Percentiles rank a stretch among this genome's conserved stretches.
These are phyloP conservation scores for Galemys pyrenaicus DNA, from an alignment of 2,113 vertebrate species.

Conservation along the genomic window DNA sequence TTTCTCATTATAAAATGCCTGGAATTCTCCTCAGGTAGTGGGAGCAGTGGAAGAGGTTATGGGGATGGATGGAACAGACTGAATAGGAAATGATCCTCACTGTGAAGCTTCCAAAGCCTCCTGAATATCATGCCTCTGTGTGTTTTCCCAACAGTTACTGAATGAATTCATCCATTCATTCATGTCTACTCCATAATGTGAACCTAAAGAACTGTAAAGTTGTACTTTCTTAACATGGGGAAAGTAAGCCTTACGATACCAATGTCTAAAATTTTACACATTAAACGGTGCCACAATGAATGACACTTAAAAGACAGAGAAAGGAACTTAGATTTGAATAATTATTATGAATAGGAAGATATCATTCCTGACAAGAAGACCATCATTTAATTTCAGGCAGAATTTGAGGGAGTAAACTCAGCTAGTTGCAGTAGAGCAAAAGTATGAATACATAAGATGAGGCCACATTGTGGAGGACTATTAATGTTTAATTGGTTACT, in stretches of 20 bases:
- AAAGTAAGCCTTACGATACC: background rate
- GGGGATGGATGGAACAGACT: background rate
- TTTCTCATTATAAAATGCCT: background rate
- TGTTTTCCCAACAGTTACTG: background rate
- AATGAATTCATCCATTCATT: background rate
- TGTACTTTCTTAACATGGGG: background rate
- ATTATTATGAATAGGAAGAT: background rate
- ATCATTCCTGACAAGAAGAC: background rate
- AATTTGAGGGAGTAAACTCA: background rate
- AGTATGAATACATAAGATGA: background rate
- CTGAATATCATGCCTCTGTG: background rate
- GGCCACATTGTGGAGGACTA: background rate
- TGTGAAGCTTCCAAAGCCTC: background rate
- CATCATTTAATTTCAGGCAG: conserved; percentile 15
- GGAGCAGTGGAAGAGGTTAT: background rate
- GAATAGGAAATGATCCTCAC: background rate
- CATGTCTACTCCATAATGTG: background rate
- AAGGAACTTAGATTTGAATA: conserved; percentile 19
- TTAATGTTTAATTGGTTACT: background rate
- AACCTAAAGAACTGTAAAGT: background rate
- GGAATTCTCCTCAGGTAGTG: background rate
- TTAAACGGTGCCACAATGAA: conserved; percentile 4
- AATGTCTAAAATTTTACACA: background rate
- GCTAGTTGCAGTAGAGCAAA: background rate
- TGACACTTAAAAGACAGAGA: background rate